Conservation (phyloP, 2,797 vertebrate species). For the Tamandua tetradactyla region DNA sequence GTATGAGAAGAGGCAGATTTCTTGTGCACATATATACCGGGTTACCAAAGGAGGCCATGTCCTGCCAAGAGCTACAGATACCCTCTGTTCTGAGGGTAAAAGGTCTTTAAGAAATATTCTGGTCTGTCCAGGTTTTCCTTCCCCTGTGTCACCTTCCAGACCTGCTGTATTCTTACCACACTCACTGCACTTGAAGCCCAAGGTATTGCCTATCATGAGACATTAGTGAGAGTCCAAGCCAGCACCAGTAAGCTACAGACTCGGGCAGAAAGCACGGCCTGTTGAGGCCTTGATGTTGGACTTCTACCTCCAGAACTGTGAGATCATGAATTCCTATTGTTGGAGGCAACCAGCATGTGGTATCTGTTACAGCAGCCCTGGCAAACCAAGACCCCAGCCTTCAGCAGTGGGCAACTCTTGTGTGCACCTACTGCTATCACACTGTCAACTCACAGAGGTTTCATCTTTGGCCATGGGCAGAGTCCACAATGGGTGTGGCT, state of each 20-base stretch:
- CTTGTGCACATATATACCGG: neutral
- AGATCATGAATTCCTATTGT: too few species aligned
- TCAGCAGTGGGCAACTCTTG: neutral
- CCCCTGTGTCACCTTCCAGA: slow-evolving; percentile 56
- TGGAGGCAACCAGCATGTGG: too few species aligned
- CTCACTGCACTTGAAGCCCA: slow-evolving; percentile 48
- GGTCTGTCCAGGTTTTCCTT: neutral
- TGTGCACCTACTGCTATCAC: neutral
- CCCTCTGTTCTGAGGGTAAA: slow-evolving; percentile 22
- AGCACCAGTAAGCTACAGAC: too few species aligned
- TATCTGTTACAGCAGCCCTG: too few species aligned
- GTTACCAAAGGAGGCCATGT: neutral
- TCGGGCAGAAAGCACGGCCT: too few species aligned
- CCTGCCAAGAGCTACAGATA: neutral
- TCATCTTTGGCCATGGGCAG: neutral
- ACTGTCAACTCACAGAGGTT: neutral
- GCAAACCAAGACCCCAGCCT: neutral
- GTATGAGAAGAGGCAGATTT: neutral
- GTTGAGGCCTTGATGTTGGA: too few species aligned
- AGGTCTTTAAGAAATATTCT: slow-evolving; percentile 22
- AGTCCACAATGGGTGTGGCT: neutral
- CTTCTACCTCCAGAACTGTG: too few species aligned
- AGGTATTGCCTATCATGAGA: slow-evolving; percentile 19
- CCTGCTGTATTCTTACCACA: slow-evolving; percentile 66
- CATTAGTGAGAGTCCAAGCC: neutral